phyloP scores from a whole-genome alignment of 2,888 invertebrate genomes.

The Tolmerus cingulatus region DNA sequence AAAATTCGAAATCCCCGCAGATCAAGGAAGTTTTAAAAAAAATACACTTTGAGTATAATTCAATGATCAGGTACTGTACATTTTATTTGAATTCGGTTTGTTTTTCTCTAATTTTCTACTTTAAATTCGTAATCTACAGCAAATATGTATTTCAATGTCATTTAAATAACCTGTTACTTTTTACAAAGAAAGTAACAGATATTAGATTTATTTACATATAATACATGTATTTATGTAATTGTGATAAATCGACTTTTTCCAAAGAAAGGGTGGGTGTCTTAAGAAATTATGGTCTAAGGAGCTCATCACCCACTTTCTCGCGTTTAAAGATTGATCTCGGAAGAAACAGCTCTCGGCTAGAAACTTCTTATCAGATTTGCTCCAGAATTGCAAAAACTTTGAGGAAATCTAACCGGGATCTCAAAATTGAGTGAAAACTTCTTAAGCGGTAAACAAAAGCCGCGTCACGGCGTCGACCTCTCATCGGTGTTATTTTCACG shows the following conservation, averaged over 20 bases:
- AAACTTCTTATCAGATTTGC: neutral
- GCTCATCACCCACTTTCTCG: neutral
- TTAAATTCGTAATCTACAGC: no score
- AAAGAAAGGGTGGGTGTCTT: neutral
- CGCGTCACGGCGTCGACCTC: neutral
- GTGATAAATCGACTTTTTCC: neutral
- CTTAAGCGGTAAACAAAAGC: neutral
- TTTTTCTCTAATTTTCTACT: no score
- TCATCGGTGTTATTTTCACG: neutral
- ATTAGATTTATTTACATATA: no score
- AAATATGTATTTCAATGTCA: no score
- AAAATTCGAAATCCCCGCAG: no score
- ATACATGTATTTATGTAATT: no score
- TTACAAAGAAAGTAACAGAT: no score
- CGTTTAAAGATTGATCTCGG: neutral
- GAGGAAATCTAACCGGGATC: neutral
- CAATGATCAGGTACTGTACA: no score
- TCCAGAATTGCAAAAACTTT: neutral
- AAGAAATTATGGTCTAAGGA: neutral
- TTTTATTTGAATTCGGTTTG: no score
- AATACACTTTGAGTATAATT: no score
- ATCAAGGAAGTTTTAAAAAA: no score
- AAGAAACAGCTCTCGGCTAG: neutral
- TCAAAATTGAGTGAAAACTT: neutral
- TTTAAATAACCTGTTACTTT: no score